phyloP scores from a whole-genome alignment of 2,797 vertebrate genomes.

The Eurystomus glaucurus region DNA sequence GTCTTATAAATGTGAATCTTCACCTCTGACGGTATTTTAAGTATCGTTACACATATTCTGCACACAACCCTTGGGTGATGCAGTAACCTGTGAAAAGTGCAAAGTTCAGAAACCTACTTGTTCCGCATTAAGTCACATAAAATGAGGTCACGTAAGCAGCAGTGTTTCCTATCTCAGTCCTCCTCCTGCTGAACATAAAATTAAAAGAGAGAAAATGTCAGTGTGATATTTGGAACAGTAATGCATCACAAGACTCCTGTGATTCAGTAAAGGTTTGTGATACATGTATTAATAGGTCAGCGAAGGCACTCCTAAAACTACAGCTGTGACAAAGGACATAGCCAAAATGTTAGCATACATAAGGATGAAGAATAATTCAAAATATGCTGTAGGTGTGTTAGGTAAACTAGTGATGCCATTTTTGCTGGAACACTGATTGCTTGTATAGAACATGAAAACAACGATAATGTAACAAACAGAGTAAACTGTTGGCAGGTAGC shows the following conservation, averaged over 20 bases:
- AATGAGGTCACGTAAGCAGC: rapidly evolving
- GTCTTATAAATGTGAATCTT: neutral
- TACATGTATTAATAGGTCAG: neutral
- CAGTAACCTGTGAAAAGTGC: neutral
- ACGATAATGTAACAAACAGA: neutral
- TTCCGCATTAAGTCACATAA: neutral
- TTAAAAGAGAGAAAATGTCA: neutral
- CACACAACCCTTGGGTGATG: neutral
- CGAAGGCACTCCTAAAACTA: neutral
- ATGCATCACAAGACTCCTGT: neutral
- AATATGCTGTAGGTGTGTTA: neutral
- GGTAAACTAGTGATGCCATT: neutral
- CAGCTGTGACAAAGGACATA: neutral
- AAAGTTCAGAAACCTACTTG: neutral
- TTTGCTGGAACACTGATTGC: neutral
- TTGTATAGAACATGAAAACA: neutral
- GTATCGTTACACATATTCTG: neutral
- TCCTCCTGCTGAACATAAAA: neutral
- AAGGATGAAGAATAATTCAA: neutral
- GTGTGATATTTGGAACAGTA: neutral
- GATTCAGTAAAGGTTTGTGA: neutral
- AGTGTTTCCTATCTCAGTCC: neutral
- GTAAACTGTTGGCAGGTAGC: rapidly evolving
- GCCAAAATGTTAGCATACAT: neutral
- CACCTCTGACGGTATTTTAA: neutral